A percentile compares a stretch with the other conserved stretches of the same genome.
phyloP scores from a whole-genome alignment of 2,113 vertebrate genomes.

The Chlamydotis undulata region DNA sequence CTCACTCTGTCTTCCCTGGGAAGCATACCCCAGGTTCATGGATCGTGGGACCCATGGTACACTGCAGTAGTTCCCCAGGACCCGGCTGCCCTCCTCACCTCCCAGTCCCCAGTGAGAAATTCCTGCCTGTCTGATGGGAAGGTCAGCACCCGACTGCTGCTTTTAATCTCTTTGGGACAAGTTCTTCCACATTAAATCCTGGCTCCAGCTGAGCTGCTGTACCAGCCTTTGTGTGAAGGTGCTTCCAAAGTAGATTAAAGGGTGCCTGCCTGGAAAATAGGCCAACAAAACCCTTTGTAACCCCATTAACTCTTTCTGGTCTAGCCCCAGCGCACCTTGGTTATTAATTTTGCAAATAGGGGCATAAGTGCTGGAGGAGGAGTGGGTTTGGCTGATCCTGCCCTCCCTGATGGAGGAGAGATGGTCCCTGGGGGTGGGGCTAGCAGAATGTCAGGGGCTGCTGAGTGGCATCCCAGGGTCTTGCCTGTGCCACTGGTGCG shows the following conservation, averaged over 20 bases:
- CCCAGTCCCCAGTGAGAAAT: neutral
- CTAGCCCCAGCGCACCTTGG: neutral
- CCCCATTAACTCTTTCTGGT: conserved; percentile 39
- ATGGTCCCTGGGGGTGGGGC: neutral
- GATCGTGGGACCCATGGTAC: neutral
- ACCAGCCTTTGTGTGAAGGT: conserved; percentile 66
- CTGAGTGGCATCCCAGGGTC: neutral
- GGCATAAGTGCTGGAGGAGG: neutral
- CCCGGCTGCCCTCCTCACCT: neutral
- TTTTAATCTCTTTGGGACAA: conserved; percentile 66
- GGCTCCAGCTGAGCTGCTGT: conserved; percentile 70
- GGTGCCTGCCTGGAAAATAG: conserved; percentile 61
- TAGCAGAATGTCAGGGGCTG: neutral
- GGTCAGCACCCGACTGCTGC: neutral
- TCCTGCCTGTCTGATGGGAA: neutral
- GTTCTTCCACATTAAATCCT: conserved; percentile 64
- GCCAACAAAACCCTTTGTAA: conserved; percentile 59
- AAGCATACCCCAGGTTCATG: accelerated
- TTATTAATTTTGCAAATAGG: accelerated
- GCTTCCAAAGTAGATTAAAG: conserved; percentile 72
- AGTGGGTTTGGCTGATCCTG: accelerated
- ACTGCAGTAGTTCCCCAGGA: neutral
- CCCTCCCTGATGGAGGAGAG: neutral
- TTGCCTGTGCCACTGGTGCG: accelerated
- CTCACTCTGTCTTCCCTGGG: neutral